Evolutionary conservation across 2,113 vertebrate genomes (phyloP), one percentile per base, ranked within the genome.

Genomic region (Zosterops borbonicus): DNA sequence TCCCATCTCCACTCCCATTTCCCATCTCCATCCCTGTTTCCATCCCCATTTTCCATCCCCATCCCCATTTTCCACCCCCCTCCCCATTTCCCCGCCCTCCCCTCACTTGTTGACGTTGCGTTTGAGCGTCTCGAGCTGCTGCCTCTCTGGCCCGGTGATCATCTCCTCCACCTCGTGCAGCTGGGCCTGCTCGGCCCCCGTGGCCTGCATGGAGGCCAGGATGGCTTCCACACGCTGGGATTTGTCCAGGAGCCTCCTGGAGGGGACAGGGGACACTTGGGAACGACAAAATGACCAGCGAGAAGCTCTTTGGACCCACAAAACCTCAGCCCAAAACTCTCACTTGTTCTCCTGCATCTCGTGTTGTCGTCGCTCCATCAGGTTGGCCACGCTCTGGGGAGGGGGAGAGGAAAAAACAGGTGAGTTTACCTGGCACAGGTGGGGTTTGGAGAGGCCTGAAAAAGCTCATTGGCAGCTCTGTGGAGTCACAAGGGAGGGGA

Each of bases 151-250:
- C 21, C 98, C 98, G 0, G 99, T 99, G 98, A 99, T 99, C 99
- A 99, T 99, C 96, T 99, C 99, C 97, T 99, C 99, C 2, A 99
- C 99, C 96, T 99, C 99, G 2, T 98, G 98, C 33, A 99, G 98
- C 97, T 99, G 99, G 0, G 97, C 95, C 0, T 97, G 96, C 95
- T 99, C 99, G 0, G 99, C 99, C 0, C 99, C 99, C 0, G 98
- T 99, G 75, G 98, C 98, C 97, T 99, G 99, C 98, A 99, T 98
- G 9, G 99, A 99, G 0, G 99, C 99, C 63, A 99, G 90, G 95
- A 99, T 99, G 84, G 99, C 99, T 58, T 99, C 99, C 4, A 99
- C 99, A 41, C 99, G 97, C 98, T 99, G 99, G 2, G 99, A 99
- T 94, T 99, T 99, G 95, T 99, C 99, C 81, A 99, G 97, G 12